Conservation (phyloP, 2,113 vertebrate species). For the Phalacrocorax aristotelis region DNA sequence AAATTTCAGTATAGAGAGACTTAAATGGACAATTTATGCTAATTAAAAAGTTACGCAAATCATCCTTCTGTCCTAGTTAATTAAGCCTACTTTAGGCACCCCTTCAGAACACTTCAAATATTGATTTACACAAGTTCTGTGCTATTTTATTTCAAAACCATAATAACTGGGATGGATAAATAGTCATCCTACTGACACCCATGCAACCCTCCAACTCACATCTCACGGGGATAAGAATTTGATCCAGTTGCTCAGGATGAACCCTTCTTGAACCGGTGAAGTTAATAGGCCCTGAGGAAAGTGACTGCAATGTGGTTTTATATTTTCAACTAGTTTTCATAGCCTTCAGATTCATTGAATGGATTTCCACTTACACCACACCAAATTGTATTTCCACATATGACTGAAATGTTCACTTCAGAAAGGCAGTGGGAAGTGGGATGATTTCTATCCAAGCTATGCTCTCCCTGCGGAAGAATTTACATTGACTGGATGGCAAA, state of each 20-base stretch:
- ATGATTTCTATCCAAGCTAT: background rate
- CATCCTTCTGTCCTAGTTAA: background rate
- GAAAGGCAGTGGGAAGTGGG: background rate
- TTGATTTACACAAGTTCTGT: background rate
- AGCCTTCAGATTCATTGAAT: background rate
- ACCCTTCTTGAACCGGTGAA: background rate
- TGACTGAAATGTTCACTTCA: background rate
- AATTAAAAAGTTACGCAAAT: background rate
- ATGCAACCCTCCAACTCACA: background rate
- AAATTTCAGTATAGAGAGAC: background rate
- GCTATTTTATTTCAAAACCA: background rate
- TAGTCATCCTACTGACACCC: background rate
- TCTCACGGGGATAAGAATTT: background rate
- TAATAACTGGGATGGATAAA: background rate
- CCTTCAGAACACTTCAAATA: background rate
- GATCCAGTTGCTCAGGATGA: background rate
- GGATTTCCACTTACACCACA: background rate
- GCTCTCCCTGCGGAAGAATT: background rate
- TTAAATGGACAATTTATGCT: background rate
- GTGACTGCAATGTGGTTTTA: background rate
- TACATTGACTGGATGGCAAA: background rate
- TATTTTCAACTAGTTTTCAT: background rate
- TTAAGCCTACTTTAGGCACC: background rate
- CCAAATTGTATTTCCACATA: constrained; percentile 12
- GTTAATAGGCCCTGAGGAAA: background rate